These are phyloP conservation scores for Drosophila pectinifera DNA, from an alignment of 1,140 invertebrate genomes.

Conservation along the genomic window DNA sequence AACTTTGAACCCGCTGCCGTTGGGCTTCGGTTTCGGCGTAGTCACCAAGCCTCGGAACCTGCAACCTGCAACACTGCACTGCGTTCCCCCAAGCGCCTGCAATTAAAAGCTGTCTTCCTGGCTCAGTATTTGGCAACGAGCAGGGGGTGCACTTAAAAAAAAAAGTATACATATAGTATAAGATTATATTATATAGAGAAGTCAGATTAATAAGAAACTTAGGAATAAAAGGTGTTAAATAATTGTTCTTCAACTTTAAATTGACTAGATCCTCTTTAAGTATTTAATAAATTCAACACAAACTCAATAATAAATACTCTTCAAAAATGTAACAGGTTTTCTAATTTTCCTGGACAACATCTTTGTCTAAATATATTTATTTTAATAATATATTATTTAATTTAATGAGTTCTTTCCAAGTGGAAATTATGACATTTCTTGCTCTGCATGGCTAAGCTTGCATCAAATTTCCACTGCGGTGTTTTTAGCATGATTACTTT, in stretches of 20 bases:
- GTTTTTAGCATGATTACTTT: slow-evolving; percentile 63
- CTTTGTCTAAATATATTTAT: not conserved
- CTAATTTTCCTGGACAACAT: no score
- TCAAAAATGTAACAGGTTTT: no score
- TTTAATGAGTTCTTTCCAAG: not conserved
- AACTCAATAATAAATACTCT: no score
- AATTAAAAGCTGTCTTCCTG: slow-evolving; percentile 51
- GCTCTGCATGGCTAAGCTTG: slow-evolving; percentile 20
- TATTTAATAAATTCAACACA: no score
- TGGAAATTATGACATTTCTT: not conserved
- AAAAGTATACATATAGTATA: no score
- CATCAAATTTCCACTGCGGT: slow-evolving; percentile 46
- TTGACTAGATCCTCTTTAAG: no score
- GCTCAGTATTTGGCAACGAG: slow-evolving; percentile 5
- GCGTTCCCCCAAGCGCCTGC: slow-evolving; percentile 38
- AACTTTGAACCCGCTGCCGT: slow-evolving; percentile 38
- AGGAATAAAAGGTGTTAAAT: no score
- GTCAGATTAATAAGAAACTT: no score
- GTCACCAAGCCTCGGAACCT: slow-evolving; percentile 1
- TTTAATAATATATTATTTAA: not conserved
- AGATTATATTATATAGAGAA: not conserved
- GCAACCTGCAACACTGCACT: slow-evolving; percentile 27
- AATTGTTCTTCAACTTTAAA: no score
- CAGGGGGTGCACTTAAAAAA: slow-evolving; percentile 9
- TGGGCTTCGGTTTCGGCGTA: slow-evolving; percentile 9